Conservation (phyloP, 2,888 invertebrate species). For the Dryadula phaetusa region DNA sequence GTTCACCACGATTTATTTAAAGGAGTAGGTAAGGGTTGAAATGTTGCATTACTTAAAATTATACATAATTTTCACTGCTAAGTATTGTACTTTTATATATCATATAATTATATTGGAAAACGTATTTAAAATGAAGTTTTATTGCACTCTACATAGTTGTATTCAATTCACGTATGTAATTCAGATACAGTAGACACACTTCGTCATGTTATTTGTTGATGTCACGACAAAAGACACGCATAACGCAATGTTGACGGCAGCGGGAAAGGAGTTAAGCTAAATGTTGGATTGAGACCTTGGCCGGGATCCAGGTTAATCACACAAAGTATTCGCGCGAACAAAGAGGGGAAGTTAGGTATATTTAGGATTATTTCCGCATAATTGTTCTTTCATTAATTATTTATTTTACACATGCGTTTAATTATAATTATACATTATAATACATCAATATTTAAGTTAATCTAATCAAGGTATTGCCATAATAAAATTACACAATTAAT, state of each 20-base stretch:
- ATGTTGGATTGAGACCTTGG: constrained; percentile 65
- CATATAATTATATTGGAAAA: too few species aligned
- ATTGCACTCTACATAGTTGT: not conserved
- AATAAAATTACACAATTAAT: too few species aligned
- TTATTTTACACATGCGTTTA: not conserved
- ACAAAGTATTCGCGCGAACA: constrained; percentile 49
- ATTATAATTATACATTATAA: too few species aligned
- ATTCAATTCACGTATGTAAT: constrained; percentile 10
- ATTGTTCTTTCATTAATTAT: not conserved
- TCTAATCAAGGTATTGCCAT: too few species aligned
- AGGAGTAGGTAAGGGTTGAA: too few species aligned
- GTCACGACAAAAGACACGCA: constrained; percentile 46
- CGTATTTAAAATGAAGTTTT: too few species aligned
- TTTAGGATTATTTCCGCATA: constrained; percentile 15
- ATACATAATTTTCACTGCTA: too few species aligned
- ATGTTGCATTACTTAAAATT: too few species aligned
- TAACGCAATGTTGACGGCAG: constrained; percentile 51
- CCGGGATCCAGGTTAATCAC: constrained; percentile 68
- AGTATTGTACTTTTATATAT: too few species aligned
- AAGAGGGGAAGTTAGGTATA: constrained; percentile 23
- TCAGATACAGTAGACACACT: not conserved
- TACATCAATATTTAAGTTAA: too few species aligned
- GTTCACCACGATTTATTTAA: too few species aligned
- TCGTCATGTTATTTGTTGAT: constrained; percentile 11
- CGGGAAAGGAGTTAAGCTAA: constrained; percentile 68